Percentiles rank a stretch among this genome's conserved stretches.
These are phyloP conservation scores for Bagarius yarrelli DNA, from an alignment of 2,113 vertebrate species.

Conservation along the genomic window DNA sequence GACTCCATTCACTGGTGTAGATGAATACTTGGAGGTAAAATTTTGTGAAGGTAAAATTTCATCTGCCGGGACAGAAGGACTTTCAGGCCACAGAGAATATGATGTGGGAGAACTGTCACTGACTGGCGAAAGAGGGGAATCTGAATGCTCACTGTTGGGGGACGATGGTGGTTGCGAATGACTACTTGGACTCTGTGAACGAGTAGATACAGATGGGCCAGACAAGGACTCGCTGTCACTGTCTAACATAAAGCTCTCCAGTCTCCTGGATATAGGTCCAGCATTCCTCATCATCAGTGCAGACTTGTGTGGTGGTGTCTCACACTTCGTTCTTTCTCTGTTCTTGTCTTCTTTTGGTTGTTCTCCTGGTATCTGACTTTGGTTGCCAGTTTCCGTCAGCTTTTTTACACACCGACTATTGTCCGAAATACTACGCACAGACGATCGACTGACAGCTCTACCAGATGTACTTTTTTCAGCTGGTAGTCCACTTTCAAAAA, in stretches of 20 bases:
- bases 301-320: conserved; percentile 37
- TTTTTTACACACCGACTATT: conserved; percentile 44
- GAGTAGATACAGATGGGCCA: conserved; percentile 51
- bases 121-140: conserved; percentile 37
- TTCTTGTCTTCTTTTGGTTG: conserved; percentile 16
- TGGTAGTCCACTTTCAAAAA: conserved; percentile 79
- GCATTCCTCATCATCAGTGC: conserved; percentile 71
- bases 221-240: conserved; percentile 69
- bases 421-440: conserved; percentile 46
- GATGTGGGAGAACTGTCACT: conserved; percentile 32
- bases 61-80: conserved; percentile 18
- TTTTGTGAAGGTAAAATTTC: background rate
- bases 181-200: conserved; percentile 38
- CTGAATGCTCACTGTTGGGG: conserved; percentile 43
- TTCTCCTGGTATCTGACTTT: conserved; percentile 8
- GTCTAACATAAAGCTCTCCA: conserved; percentile 75
- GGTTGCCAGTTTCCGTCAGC: conserved; percentile 33
- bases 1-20: conserved; percentile 35
- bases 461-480: conserved; percentile 60
- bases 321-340: conserved; percentile 45
- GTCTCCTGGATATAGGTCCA: conserved; percentile 76
- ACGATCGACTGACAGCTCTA: conserved; percentile 54
- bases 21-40: background rate
- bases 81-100: conserved; percentile 42
- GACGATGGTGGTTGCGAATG: conserved; percentile 42